Percentiles rank a stretch among this genome's conserved stretches.
Evolutionary conservation across 2,113 vertebrate genomes (phyloP).

Genomic region (Murina feae): DNA sequence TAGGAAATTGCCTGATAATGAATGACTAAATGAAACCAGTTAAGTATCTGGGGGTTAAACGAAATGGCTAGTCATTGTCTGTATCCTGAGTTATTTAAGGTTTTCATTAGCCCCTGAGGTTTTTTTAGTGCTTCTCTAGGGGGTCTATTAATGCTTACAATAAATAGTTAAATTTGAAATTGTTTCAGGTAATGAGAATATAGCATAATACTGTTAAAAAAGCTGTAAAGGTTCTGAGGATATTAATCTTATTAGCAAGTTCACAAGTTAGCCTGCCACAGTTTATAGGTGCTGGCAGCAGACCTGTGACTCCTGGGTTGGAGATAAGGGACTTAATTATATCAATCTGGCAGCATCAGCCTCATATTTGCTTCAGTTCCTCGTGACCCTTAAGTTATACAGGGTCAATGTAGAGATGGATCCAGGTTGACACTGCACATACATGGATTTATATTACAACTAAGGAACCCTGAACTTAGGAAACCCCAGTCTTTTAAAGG

Average conservation of each 20-base stretch:
- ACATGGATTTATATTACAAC: not conserved
- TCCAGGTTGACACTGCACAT: not conserved
- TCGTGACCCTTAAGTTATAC: not conserved
- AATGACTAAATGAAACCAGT: not conserved
- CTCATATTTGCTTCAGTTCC: not conserved
- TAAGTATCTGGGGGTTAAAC: not conserved
- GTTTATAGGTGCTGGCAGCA: not conserved
- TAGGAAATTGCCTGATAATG: not conserved
- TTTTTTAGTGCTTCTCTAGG: not conserved
- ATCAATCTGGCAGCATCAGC: not conserved
- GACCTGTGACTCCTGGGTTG: not conserved
- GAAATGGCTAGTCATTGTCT: not conserved
- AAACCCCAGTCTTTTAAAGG: not conserved
- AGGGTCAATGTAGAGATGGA: not conserved
- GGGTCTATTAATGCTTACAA: not conserved
- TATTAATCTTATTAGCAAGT: not conserved
- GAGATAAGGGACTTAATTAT: not conserved
- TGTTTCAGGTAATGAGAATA: not conserved
- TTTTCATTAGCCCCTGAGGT: not conserved
- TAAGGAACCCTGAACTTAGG: not conserved
- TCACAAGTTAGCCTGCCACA: not conserved
- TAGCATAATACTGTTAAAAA: not conserved
- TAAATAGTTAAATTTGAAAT: not conserved
- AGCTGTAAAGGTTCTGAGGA: not conserved
- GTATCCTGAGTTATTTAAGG: not conserved